Percentiles rank a stretch among this genome's conserved stretches.
These are phyloP conservation scores for Prinia subflava DNA, from an alignment of 2,113 vertebrate species.

Conservation along the genomic window DNA sequence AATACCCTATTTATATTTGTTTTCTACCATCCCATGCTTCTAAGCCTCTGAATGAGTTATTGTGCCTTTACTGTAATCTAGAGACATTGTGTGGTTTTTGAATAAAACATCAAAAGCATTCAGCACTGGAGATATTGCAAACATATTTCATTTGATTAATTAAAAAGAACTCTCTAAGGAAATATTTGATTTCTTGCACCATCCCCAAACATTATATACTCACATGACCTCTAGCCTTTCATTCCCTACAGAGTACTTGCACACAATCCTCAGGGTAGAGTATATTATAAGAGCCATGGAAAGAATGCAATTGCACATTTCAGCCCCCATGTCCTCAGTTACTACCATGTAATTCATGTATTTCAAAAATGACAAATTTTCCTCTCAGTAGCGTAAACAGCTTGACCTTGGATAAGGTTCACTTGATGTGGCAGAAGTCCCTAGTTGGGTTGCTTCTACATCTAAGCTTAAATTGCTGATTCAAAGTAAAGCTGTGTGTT, in stretches of 20 bases:
- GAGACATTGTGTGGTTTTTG: neutral
- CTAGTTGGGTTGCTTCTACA: neutral
- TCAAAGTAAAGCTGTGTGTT: neutral
- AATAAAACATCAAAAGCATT: slow-evolving; percentile 1
- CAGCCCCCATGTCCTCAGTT: neutral
- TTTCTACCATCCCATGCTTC: neutral
- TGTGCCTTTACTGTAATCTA: slow-evolving; percentile 4
- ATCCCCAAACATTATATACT: neutral
- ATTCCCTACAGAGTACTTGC: slow-evolving; percentile 30
- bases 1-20: neutral
- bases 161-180: slow-evolving; percentile 24
- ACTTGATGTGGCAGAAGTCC: neutral
- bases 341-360: slow-evolving; percentile 39
- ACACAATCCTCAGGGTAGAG: slow-evolving; percentile 19
- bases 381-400: slow-evolving; percentile 4
- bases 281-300: slow-evolving; percentile 26
- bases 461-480: neutral
- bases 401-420: neutral
- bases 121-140: slow-evolving; percentile 22
- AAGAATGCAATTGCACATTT: slow-evolving; percentile 39
- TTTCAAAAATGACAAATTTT: slow-evolving; percentile 28
- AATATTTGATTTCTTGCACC: slow-evolving; percentile 9
- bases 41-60: neutral
- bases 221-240: slow-evolving; percentile 28
- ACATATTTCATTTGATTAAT: slow-evolving; percentile 57